Evolutionary conservation across 2,113 vertebrate genomes (phyloP).

Genomic region (Heterotis niloticus): DNA sequence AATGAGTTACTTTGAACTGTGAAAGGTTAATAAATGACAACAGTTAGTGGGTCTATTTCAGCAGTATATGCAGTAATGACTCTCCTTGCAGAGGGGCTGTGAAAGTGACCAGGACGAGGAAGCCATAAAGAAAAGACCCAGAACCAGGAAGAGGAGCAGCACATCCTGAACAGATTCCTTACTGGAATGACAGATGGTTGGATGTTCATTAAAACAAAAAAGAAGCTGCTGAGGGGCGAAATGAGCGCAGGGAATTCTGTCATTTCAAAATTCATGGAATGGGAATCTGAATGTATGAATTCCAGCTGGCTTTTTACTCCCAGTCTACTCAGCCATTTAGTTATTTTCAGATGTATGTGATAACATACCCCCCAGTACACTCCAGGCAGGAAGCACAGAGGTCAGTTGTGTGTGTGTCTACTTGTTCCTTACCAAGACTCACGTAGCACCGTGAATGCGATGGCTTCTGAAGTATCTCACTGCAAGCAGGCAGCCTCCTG

Average conservation of each 20-base stretch:
- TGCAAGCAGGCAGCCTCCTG: too few relatives aligned
- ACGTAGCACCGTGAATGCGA: too few relatives aligned
- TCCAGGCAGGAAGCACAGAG: too few relatives aligned
- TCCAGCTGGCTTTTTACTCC: neutral
- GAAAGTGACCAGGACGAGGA: constrained; percentile 83
- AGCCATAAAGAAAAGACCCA: constrained; percentile 58
- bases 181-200: neutral
- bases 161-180: constrained; percentile 64
- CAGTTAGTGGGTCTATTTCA: neutral
- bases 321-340: neutral
- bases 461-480: too few relatives aligned
- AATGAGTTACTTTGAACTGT: neutral
- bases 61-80: constrained; percentile 13
- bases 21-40: neutral
- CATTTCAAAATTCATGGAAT: neutral
- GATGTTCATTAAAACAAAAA: neutral
- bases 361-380: too few relatives aligned
- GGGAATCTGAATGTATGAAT: neutral
- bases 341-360: neutral
- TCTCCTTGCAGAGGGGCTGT: constrained; percentile 72
- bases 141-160: constrained; percentile 79
- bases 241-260: neutral
- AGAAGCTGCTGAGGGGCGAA: neutral
- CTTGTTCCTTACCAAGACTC: too few relatives aligned
- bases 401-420: too few relatives aligned